Evolutionary conservation across 37 sponge, comb jelly and placozoan species (phyloP).

Genomic region (Geodia barretti): DNA sequence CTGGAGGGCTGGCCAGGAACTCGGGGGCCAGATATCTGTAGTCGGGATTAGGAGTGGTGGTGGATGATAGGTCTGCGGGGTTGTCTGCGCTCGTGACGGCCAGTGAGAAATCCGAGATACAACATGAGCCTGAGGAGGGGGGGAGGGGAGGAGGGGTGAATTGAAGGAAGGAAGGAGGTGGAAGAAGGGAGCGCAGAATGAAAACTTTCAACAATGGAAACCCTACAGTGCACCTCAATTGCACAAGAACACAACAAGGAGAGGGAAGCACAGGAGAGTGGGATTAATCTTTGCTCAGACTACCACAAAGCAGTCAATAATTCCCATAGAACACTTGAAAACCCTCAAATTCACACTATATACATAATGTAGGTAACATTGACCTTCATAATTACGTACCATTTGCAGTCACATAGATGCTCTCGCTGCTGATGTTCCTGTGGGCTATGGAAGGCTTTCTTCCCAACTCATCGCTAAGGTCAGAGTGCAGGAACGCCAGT

Average conservation of each 20-base stretch:
- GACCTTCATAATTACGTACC: no score
- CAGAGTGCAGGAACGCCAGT: slow-evolving; percentile 69
- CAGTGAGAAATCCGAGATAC: slow-evolving; percentile 44
- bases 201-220: no score
- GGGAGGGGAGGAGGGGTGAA: background rate
- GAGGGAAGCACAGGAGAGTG: no score
- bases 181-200: no score
- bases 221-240: no score
- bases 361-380: no score
- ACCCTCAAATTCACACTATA: no score
- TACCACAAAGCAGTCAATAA: no score
- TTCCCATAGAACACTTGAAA: no score
- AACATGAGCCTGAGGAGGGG: slow-evolving; percentile 42
- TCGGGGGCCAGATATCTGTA: slow-evolving; percentile 50
- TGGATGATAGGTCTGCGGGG: background rate
- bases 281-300: no score
- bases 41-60: background rate
- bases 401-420: slow-evolving; percentile 43
- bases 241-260: no score
- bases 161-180: no score
- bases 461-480: slow-evolving; percentile 1
- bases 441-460: slow-evolving; percentile 61
- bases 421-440: slow-evolving; percentile 39
- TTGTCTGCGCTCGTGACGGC: slow-evolving; percentile 16
- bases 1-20: slow-evolving; percentile 7